Conservation (phyloP, 2,113 vertebrate genomes). For the Gobius niger region DNA sequence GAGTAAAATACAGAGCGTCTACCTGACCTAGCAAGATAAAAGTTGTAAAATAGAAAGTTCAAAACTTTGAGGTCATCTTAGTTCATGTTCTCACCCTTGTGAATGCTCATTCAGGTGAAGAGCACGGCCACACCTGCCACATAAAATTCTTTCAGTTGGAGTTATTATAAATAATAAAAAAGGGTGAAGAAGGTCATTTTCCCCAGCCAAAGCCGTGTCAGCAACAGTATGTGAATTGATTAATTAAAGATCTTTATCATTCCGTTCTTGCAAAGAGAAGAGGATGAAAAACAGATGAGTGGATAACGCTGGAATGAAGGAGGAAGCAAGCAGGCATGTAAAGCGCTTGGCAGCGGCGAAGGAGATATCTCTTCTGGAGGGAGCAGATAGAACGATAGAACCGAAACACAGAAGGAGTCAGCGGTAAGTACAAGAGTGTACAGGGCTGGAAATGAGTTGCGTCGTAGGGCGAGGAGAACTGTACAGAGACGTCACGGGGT, state of each 20-base stretch:
- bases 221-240: constrained; percentile 65
- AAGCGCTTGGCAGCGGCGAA: constrained; percentile 31
- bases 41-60: not conserved
- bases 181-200: constrained; percentile 41
- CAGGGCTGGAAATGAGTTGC: constrained; percentile 31
- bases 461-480: constrained; percentile 28
- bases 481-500: constrained; percentile 12
- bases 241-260: constrained; percentile 75
- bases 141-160: constrained; percentile 33
- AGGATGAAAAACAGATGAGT: constrained; percentile 34
- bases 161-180: constrained; percentile 50
- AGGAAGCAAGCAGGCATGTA: constrained; percentile 33
- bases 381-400: constrained; percentile 34
- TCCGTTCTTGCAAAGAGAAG: constrained; percentile 50
- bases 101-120: constrained; percentile 13
- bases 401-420: constrained; percentile 17
- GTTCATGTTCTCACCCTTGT: not conserved
- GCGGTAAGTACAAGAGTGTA: constrained; percentile 15
- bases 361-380: constrained; percentile 29
- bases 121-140: constrained; percentile 20
- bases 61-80: constrained; percentile 2
- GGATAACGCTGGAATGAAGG: constrained; percentile 26
- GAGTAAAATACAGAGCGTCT: no score
- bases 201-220: constrained; percentile 23
- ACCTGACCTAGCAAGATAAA: no score